A percentile compares a stretch with the other conserved stretches of the same genome.
Evolutionary conservation across 1,140 invertebrate genomes (phyloP).

Genomic region (Procambarus virginalis): DNA sequence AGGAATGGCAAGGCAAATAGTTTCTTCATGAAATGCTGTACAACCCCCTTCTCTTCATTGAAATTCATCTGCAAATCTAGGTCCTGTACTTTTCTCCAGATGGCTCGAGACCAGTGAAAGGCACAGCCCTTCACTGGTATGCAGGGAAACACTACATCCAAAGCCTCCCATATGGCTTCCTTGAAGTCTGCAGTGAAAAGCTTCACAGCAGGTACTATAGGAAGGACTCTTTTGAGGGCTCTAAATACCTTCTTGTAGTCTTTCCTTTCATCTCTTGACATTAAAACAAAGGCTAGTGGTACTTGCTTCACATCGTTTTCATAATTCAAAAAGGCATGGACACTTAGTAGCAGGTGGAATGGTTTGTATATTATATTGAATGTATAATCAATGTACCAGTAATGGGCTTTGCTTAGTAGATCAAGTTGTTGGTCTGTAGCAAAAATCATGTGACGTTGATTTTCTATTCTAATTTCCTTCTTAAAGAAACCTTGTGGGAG

Average conservation of each 20-base stretch:
- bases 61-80: neutral
- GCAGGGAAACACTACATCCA: constrained; percentile 1
- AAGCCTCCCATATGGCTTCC: constrained; percentile 8
- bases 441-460: neutral
- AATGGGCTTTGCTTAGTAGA: constrained; percentile 2
- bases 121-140: constrained; percentile 2
- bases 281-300: constrained; percentile 24
- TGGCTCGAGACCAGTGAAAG: constrained; percentile 23
- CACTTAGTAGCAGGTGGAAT: neutral
- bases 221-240: neutral
- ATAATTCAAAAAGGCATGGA: constrained; percentile 24
- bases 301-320: constrained; percentile 23
- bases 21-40: no score
- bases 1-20: no score
- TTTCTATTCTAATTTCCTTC: neutral
- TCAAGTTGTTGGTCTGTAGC: neutral
- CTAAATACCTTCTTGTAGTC: constrained; percentile 15
- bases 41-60: neutral
- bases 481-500: constrained; percentile 22
- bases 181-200: constrained; percentile 16
- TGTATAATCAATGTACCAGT: constrained; percentile 28
- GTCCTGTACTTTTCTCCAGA: constrained; percentile 29
- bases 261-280: neutral
- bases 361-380: constrained; percentile 6
- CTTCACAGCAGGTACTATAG: neutral